Conservation (phyloP, 2,888 invertebrate species). For the Globia sparganii region DNA sequence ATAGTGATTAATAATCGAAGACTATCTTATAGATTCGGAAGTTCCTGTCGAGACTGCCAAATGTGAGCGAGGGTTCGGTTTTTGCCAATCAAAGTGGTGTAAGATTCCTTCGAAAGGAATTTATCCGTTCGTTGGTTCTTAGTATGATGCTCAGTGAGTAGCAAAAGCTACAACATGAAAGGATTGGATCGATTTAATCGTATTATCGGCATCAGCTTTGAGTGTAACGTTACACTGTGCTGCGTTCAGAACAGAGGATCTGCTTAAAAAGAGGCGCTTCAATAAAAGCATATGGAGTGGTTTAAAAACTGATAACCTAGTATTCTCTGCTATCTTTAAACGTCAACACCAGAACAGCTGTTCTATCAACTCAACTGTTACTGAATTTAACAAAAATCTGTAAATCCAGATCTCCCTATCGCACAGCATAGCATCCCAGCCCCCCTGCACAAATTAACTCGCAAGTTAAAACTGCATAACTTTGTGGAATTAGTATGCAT, state of each 20-base stretch:
- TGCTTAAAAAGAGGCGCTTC: background rate
- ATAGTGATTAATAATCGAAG: background rate
- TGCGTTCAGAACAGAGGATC: background rate
- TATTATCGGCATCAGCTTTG: constrained; percentile 22
- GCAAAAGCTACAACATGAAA: constrained; percentile 37
- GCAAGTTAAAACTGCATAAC: constrained; percentile 59
- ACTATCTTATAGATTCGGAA: background rate
- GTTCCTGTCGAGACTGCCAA: background rate
- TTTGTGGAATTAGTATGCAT: constrained; percentile 67
- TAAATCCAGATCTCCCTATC: background rate
- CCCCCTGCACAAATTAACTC: constrained; percentile 54
- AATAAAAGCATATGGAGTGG: background rate
- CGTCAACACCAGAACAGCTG: background rate
- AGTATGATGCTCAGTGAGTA: constrained; percentile 31
- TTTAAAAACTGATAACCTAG: background rate
- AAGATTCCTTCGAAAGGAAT: constrained; percentile 14
- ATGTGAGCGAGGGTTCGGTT: background rate
- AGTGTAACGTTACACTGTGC: background rate
- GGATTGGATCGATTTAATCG: constrained; percentile 40
- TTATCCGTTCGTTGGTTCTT: constrained; percentile 41
- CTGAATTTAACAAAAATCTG: background rate
- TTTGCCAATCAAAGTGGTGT: constrained; percentile 20
- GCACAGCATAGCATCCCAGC: background rate
- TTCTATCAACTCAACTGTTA: background rate
- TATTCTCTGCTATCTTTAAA: background rate